Conservation (phyloP, 2,888 invertebrate genomes). For the Chalcis sispes region DNA sequence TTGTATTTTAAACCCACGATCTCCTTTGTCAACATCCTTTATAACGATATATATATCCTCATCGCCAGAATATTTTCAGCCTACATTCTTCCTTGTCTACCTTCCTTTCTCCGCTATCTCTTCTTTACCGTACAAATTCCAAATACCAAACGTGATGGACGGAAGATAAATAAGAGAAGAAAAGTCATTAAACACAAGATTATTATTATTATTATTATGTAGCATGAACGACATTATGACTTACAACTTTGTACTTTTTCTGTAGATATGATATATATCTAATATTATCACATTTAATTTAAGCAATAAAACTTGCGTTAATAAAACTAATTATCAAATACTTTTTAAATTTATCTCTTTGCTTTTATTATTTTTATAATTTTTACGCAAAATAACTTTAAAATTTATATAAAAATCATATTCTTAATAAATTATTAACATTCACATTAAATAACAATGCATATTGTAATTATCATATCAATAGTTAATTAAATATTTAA, state of each 20-base stretch:
- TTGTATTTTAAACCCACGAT: conserved; percentile 57
- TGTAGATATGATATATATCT: conserved; percentile 72
- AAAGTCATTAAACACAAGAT: conserved; percentile 61
- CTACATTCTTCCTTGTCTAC: conserved; percentile 3
- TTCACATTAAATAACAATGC: too few species aligned
- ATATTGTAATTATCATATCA: too few species aligned
- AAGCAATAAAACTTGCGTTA: conserved; percentile 73
- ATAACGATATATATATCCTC: not conserved
- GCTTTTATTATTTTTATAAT: too few species aligned
- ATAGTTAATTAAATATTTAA: too few species aligned
- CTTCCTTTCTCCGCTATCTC: conserved; percentile 16
- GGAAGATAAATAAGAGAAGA: conserved; percentile 31
- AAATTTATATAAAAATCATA: too few species aligned
- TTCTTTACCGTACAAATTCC: conserved; percentile 4
- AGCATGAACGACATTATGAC: conserved; percentile 64
- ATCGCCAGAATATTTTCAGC: conserved; percentile 26
- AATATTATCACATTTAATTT: conserved; percentile 72
- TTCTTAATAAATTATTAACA: too few species aligned
- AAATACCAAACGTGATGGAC: conserved; percentile 25
- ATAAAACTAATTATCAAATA: conserved; percentile 61
- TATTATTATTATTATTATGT: conserved; percentile 59
- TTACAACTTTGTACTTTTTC: conserved; percentile 74
- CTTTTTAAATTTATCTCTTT: too few species aligned
- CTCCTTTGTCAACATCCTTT: not conserved
- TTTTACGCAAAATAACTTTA: too few species aligned